Percentiles rank a stretch among this genome's conserved stretches.
Evolutionary conservation across 2,113 vertebrate genomes (phyloP).

Genomic region (Apus apus): DNA sequence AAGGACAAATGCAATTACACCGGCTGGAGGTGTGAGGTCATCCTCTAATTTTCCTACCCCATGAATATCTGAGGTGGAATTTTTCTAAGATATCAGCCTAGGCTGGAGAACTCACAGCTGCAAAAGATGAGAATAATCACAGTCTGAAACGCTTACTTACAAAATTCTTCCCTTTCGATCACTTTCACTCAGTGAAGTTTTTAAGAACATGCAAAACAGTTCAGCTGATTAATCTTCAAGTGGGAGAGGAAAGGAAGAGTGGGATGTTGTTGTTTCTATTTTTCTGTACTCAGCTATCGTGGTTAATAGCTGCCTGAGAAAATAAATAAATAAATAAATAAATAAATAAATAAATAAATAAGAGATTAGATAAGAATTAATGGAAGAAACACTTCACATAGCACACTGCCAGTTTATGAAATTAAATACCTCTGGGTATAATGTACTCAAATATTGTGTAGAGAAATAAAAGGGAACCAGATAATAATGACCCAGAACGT

Average conservation of each 20-base stretch:
- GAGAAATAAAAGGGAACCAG: background rate
- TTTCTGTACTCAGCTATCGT: background rate
- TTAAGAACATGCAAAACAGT: background rate
- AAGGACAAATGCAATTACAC: background rate
- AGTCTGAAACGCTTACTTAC: background rate
- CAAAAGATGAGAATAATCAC: background rate
- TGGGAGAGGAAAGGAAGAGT: background rate
- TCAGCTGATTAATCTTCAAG: background rate
- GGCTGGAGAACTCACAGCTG: background rate
- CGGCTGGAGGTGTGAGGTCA: background rate
- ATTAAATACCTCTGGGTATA: constrained; percentile 21
- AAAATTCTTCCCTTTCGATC: background rate
- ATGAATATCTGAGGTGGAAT: background rate
- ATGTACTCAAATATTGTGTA: background rate
- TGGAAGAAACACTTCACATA: constrained; percentile 31
- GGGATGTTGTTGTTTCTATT: background rate
- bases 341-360: background rate
- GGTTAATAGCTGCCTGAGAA: background rate
- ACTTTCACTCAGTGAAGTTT: background rate
- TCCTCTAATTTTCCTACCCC: background rate
- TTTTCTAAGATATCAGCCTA: background rate
- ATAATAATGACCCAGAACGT: constrained; percentile 5
- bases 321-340: constrained; percentile 27
- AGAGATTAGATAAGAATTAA: constrained; percentile 41
- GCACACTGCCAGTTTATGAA: background rate